Conservation (phyloP, 2,797 vertebrate species). For the Threskiornis aethiopicus region DNA sequence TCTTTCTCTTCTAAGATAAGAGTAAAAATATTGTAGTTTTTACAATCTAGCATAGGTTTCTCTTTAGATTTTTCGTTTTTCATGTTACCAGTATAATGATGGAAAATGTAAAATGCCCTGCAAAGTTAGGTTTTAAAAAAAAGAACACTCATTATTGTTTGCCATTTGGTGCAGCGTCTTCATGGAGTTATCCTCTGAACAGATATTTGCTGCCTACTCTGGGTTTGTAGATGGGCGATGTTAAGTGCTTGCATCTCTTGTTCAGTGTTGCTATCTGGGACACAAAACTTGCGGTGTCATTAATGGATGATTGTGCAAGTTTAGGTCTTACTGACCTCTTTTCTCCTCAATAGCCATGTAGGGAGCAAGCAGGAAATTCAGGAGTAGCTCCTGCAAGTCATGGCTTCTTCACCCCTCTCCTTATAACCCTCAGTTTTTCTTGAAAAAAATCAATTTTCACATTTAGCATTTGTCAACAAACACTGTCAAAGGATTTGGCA, state of each 20-base stretch:
- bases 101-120: neutral
- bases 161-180: neutral
- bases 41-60: neutral
- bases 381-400: neutral
- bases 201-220: neutral
- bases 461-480: neutral
- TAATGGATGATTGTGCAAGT: neutral
- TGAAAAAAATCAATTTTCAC: neutral
- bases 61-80: neutral
- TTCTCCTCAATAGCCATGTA: neutral
- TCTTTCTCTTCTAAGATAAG: neutral
- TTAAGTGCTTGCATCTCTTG: neutral
- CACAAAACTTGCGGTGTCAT: neutral
- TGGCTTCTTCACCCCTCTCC: neutral
- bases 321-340: neutral
- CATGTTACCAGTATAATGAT: neutral
- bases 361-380: neutral
- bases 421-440: neutral
- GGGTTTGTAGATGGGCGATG: accelerated
- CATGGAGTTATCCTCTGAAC: neutral
- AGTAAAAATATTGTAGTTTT: neutral
- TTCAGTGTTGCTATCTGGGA: neutral
- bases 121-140: neutral
- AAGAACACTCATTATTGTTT: neutral
- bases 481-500: neutral